Percentiles rank a stretch among this genome's conserved stretches.
Conservation (phyloP, 2,113 vertebrate genomes). For the Penelope pileata region DNA sequence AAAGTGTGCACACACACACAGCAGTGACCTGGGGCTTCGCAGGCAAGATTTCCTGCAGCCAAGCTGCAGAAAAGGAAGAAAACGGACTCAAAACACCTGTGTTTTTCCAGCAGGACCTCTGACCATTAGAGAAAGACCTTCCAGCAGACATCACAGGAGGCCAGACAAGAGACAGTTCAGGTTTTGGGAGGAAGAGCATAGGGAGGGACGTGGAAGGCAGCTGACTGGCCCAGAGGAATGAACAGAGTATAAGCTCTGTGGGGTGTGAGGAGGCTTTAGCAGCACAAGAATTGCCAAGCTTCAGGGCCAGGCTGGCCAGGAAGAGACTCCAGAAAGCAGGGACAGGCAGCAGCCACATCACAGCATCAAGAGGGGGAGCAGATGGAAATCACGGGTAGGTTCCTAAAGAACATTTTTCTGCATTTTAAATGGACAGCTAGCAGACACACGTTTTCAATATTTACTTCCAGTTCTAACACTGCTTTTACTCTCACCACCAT, state of each 20-base stretch:
- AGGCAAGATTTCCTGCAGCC: not conserved
- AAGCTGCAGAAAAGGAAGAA: not conserved
- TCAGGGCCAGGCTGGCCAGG: not conserved
- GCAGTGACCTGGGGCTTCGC: not conserved
- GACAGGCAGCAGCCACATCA: not conserved
- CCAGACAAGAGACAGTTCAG: not conserved
- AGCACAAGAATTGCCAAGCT: not conserved
- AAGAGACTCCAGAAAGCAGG: not conserved
- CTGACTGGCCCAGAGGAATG: not conserved
- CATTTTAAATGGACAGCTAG: not conserved
- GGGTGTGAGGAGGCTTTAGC: not conserved
- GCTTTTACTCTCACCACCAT: not conserved
- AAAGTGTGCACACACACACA: fast-evolving
- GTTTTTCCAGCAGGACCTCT: not conserved
- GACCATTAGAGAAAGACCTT: not conserved
- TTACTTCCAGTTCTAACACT: not conserved
- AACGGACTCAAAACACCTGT: not conserved
- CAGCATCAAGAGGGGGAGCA: not conserved
- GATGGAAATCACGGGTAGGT: not conserved
- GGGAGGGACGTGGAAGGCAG: not conserved
- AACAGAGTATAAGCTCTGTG: not conserved
- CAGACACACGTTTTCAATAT: not conserved
- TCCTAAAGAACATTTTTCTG: not conserved
- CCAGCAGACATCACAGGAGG: not conserved
- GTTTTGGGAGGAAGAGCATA: not conserved